These are phyloP conservation scores for Numenius phaeopus DNA, from an alignment of 2,797 vertebrate species.

Conservation along the genomic window DNA sequence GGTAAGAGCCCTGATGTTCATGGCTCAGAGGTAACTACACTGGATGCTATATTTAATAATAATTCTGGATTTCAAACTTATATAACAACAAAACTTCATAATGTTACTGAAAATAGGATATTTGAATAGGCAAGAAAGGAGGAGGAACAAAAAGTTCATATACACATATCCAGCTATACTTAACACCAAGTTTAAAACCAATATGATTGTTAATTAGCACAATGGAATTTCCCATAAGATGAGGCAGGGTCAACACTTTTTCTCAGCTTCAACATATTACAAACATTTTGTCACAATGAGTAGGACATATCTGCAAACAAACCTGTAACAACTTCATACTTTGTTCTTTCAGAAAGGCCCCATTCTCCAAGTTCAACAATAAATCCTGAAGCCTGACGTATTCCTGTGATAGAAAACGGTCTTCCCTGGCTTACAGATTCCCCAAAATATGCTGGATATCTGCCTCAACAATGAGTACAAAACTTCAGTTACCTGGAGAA, in stretches of 20 bases:
- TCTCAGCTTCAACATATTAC: not conserved
- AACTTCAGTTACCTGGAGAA: not conserved
- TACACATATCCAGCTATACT: not conserved
- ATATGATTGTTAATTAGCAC: not conserved
- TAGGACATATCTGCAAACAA: not conserved
- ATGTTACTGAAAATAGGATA: not conserved
- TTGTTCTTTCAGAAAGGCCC: not conserved
- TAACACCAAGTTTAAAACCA: not conserved
- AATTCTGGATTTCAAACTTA: not conserved
- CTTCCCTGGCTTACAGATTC: not conserved
- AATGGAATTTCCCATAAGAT: not conserved
- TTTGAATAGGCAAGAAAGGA: not conserved
- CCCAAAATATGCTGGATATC: not conserved
- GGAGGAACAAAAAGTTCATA: not conserved
- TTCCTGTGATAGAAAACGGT: not conserved
- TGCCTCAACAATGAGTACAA: not conserved
- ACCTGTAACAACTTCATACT: not conserved
- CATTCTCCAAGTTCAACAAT: not conserved
- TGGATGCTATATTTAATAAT: not conserved
- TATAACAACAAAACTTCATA: not conserved
- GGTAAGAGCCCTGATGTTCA: not conserved
- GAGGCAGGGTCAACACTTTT: not conserved
- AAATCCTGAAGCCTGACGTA: not conserved
- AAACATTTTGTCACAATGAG: not conserved
- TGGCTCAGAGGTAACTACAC: not conserved